Conservation (phyloP, 2,797 vertebrate species). For the Acestrorhynchus altus region DNA sequence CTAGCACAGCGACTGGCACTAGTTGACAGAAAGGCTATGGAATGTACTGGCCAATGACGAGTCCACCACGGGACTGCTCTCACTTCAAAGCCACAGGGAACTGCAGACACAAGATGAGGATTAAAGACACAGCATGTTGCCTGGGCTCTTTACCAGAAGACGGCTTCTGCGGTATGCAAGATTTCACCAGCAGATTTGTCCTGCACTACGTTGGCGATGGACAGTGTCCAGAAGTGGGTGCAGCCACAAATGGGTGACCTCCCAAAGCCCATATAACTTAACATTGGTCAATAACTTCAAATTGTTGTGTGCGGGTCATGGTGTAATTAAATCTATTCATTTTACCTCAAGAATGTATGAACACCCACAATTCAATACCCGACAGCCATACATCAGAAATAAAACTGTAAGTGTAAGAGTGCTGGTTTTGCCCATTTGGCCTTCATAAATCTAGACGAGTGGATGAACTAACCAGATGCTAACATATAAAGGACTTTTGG, state of each 20-base stretch:
- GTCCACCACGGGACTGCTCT: constrained; percentile 57
- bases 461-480: constrained; percentile 25
- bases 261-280: neutral
- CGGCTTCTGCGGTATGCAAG: constrained; percentile 64
- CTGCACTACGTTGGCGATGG: neutral
- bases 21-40: constrained; percentile 57
- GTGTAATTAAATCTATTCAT: constrained; percentile 6
- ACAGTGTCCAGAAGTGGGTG: neutral
- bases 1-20: constrained; percentile 57
- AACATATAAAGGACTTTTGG: constrained; percentile 33
- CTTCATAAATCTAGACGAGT: constrained; percentile 14
- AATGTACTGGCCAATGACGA: constrained; percentile 62
- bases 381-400: constrained; percentile 32
- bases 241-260: neutral
- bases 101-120: constrained; percentile 67
- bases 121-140: constrained; percentile 72
- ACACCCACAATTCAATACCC: constrained; percentile 26
- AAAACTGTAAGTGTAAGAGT: neutral
- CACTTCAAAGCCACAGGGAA: constrained; percentile 65
- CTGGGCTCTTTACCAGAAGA: constrained; percentile 66
- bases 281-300: neutral
- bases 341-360: constrained; percentile 17
- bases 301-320: constrained; percentile 9
- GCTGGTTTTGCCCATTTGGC: neutral
- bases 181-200: constrained; percentile 63